Conservation (phyloP, 2,797 vertebrate species). For the Hyperoplus immaculatus region DNA sequence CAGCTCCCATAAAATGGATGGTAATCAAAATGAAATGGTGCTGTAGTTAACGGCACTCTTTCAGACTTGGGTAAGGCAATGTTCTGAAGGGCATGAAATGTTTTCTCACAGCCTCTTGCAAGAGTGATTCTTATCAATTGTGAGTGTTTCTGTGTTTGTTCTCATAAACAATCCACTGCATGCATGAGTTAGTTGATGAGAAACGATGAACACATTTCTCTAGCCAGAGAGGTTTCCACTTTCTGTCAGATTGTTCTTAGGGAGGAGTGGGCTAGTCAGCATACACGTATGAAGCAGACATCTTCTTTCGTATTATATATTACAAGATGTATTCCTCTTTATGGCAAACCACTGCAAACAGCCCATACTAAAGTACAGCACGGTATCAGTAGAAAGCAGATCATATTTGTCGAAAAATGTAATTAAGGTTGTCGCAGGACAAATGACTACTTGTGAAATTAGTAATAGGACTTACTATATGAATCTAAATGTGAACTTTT, state of each 20-base stretch:
- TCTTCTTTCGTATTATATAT: not conserved
- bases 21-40: constrained; percentile 3
- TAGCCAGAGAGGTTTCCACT: not conserved
- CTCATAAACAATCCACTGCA: not conserved
- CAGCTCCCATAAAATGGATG: not conserved
- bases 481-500: constrained; percentile 5
- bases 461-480: not conserved
- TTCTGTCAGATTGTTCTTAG: not conserved
- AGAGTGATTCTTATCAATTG: not conserved
- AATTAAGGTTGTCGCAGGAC: constrained; percentile 3
- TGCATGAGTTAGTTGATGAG: not conserved
- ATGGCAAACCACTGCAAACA: not conserved
- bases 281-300: not conserved
- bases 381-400: not conserved
- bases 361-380: not conserved
- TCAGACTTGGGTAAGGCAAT: not conserved
- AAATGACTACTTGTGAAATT: not conserved
- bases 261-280: not conserved
- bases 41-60: not conserved
- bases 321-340: not conserved
- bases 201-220: not conserved
- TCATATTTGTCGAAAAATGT: not conserved
- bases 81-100: not conserved
- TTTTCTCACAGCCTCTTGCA: not conserved
- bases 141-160: not conserved